These are phyloP conservation scores for Phyllopteryx taeniolatus DNA, from an alignment of 2,113 vertebrate species.

Conservation along the genomic window DNA sequence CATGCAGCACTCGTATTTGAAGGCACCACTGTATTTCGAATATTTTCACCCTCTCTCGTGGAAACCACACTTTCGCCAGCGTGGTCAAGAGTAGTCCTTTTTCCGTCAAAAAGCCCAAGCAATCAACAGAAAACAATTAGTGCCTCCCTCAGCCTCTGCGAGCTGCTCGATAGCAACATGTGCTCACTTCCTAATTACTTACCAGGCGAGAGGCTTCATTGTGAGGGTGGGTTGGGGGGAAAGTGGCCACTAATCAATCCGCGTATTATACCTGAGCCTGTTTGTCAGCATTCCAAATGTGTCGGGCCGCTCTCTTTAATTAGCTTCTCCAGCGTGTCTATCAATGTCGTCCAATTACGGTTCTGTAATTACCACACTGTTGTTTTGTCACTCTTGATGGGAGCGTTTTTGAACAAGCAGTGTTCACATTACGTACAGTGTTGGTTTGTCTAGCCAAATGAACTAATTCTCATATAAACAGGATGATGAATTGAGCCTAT, in stretches of 20 bases:
- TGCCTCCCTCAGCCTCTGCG: slow-evolving; percentile 37
- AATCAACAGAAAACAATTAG: slow-evolving; percentile 67
- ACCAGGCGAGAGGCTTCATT: slow-evolving; percentile 51
- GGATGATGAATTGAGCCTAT: neutral
- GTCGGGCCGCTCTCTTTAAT: slow-evolving; percentile 30
- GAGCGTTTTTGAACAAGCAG: neutral
- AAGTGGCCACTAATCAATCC: slow-evolving; percentile 54
- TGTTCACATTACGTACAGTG: neutral
- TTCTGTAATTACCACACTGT: neutral
- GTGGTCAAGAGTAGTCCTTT: slow-evolving; percentile 25
- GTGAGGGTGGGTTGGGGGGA: slow-evolving; percentile 17
- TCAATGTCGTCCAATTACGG: neutral
- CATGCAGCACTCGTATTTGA: too few relatives aligned
- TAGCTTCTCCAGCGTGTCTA: slow-evolving; percentile 1
- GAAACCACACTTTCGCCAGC: slow-evolving; percentile 20
- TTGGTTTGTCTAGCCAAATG: neutral
- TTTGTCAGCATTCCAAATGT: slow-evolving; percentile 46
- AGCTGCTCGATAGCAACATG: slow-evolving; percentile 53
- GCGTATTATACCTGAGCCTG: slow-evolving; percentile 42
- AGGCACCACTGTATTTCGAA: neutral
- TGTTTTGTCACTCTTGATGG: neutral
- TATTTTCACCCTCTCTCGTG: neutral
- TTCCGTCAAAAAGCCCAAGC: slow-evolving; percentile 53
- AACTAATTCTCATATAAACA: neutral
- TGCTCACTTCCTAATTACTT: slow-evolving; percentile 65